phyloP scores from a whole-genome alignment of 2,888 invertebrate genomes.

The Pherbina coryleti region DNA sequence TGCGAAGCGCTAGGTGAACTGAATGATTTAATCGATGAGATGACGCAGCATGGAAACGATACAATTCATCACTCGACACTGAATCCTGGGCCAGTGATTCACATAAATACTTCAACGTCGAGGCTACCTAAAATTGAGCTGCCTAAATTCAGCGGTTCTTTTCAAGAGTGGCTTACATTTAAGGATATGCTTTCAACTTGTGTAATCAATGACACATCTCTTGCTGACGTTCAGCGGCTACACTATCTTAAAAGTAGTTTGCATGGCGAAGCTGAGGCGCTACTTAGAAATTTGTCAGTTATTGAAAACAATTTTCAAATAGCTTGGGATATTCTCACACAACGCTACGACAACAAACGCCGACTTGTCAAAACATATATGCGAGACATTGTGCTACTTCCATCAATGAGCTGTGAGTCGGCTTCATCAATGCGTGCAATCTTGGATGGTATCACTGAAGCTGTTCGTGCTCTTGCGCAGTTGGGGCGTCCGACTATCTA shows the following conservation, averaged over 20 bases:
- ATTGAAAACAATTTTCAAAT: slow-evolving; percentile 33
- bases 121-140: neutral
- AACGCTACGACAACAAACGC: slow-evolving; percentile 39
- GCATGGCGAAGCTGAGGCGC: slow-evolving; percentile 24
- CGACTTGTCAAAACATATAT: slow-evolving; percentile 31
- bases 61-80: too few relatives aligned
- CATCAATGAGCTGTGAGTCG: slow-evolving; percentile 32
- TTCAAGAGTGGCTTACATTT: slow-evolving; percentile 35
- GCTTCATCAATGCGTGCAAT: neutral
- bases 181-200: slow-evolving; percentile 34
- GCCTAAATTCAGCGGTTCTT: slow-evolving; percentile 21
- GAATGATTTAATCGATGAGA: slow-evolving; percentile 17
- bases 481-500: slow-evolving; percentile 30
- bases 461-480: slow-evolving; percentile 29
- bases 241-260: slow-evolving; percentile 36
- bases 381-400: slow-evolving; percentile 30
- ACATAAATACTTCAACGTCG: neutral
- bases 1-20: slow-evolving; percentile 29
- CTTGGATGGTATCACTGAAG: slow-evolving; percentile 36
- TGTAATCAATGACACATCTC: slow-evolving; percentile 32
- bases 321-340: slow-evolving; percentile 36
- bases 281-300: neutral
- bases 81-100: too few relatives aligned
- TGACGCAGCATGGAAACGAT: too few relatives aligned
- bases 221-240: slow-evolving; percentile 16